Conservation (phyloP, 2,888 invertebrate genomes). For the Callinectes sapidus region DNA sequence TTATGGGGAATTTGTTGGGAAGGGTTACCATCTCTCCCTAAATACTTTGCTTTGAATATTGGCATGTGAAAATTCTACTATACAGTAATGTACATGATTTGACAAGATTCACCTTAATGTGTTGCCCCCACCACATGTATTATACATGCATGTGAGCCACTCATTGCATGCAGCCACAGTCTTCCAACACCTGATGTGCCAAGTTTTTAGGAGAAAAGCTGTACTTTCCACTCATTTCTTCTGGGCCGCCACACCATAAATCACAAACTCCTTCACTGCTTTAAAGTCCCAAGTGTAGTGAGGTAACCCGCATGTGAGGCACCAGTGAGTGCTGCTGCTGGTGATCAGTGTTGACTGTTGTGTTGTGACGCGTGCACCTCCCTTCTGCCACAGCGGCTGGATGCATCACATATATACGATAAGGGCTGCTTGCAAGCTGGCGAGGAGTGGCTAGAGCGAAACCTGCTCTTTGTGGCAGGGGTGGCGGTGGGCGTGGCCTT, state of each 20-base stretch:
- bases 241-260: neutral
- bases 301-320: constrained; percentile 9
- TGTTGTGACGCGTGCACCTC: constrained; percentile 30
- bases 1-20: neutral
- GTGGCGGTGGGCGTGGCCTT: constrained; percentile 92
- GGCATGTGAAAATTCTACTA: neutral
- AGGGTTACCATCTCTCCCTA: no score
- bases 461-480: constrained; percentile 93
- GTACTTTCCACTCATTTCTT: neutral
- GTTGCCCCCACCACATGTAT: constrained; percentile 1
- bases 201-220: neutral
- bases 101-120: neutral
- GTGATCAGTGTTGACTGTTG: neutral
- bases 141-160: neutral
- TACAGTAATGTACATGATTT: neutral
- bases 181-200: neutral
- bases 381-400: constrained; percentile 81
- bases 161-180: neutral
- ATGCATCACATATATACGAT: constrained; percentile 89
- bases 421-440: constrained; percentile 95
- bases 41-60: neutral
- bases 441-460: constrained; percentile 96
- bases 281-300: neutral
- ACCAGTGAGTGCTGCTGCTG: constrained; percentile 3
- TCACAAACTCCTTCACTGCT: neutral